These are phyloP conservation scores for Ophthalmolycus amberensis DNA, from an alignment of 2,113 vertebrate genomes.

Conservation along the genomic window DNA sequence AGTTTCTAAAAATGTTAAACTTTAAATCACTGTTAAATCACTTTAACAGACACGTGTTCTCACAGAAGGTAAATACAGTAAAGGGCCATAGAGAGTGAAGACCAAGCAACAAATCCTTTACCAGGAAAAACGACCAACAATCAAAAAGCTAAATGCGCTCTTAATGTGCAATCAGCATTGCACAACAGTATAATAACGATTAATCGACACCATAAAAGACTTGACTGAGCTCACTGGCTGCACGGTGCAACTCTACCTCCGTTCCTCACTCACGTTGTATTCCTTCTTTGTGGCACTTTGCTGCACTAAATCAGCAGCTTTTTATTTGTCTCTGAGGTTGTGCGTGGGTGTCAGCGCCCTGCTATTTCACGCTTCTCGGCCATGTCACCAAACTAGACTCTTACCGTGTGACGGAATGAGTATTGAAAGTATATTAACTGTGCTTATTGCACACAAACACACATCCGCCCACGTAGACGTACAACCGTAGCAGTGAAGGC, in stretches of 20 bases:
- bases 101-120: not conserved
- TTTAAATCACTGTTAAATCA: not conserved
- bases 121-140: not conserved
- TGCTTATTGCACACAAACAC: slow-evolving; percentile 39
- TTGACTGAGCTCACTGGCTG: slow-evolving; percentile 9
- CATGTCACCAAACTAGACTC: slow-evolving; percentile 21
- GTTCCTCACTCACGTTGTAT: slow-evolving; percentile 17
- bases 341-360: slow-evolving; percentile 34
- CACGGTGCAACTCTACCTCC: slow-evolving; percentile 1
- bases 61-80: not conserved
- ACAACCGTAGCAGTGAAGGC: not conserved
- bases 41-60: not conserved
- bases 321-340: slow-evolving; percentile 45
- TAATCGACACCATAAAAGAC: slow-evolving; percentile 11
- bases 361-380: slow-evolving; percentile 32
- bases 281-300: not conserved
- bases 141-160: slow-evolving; percentile 6
- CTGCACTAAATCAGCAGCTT: slow-evolving; percentile 45
- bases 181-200: slow-evolving; percentile 27
- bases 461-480: slow-evolving; percentile 9
- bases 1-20: not conserved
- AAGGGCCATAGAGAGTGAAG: not conserved
- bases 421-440: slow-evolving; percentile 49
- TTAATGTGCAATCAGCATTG: slow-evolving; percentile 24
- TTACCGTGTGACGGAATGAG: slow-evolving; percentile 35